Conservation (phyloP, 2,113 vertebrate species). For the Hippocampus barbouri region DNA sequence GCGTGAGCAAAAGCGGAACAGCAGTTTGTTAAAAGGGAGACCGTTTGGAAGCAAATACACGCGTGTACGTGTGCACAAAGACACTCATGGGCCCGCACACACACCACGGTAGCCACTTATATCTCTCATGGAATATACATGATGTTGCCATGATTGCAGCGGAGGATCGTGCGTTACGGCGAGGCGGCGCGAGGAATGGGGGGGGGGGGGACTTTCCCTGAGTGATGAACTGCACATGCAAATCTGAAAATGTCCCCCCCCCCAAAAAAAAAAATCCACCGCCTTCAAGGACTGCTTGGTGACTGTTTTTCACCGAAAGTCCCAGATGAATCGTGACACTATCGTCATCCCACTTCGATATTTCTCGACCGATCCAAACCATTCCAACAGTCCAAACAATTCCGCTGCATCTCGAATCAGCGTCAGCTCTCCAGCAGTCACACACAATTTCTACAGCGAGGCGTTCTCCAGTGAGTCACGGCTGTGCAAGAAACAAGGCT, state of each 20-base stretch:
- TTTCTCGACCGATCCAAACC: too few species aligned
- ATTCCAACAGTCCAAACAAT: background rate
- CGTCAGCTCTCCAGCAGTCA: background rate
- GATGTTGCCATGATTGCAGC: constrained; percentile 46
- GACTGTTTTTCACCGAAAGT: too few species aligned
- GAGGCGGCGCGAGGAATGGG: background rate
- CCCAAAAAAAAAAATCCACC: too few species aligned
- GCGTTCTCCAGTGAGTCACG: constrained; percentile 51
- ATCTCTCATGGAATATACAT: constrained; percentile 61
- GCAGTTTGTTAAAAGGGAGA: constrained; percentile 59
- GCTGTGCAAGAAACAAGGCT: constrained; percentile 54
- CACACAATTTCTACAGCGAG: background rate
- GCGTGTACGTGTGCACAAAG: background rate
- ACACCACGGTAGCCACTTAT: constrained; percentile 51
- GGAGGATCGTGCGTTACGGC: background rate
- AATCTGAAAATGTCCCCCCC: too few species aligned
- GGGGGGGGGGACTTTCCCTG: background rate
- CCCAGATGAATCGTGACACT: too few species aligned
- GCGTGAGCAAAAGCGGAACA: constrained; percentile 36
- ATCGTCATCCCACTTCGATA: too few species aligned
- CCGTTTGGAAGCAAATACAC: constrained; percentile 43
- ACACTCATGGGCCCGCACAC: constrained; percentile 8
- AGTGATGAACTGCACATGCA: background rate
- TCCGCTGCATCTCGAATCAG: background rate
- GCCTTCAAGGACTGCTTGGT: too few species aligned